A percentile compares a stretch with the other conserved stretches of the same genome.
phyloP scores from a whole-genome alignment of 2,113 vertebrate genomes.

The Lichenostomus cassidix region DNA sequence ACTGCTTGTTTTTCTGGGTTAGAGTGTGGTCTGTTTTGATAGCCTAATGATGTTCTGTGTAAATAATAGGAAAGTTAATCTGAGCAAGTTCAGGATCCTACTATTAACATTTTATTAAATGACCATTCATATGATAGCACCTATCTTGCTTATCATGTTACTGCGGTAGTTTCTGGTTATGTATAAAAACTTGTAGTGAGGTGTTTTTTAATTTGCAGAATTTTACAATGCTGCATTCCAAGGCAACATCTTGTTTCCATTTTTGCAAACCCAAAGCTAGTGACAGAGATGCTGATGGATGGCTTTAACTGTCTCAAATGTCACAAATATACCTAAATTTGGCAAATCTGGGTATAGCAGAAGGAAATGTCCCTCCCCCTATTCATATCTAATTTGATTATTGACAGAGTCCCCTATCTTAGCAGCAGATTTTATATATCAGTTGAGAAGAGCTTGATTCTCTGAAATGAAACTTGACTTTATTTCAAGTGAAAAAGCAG shows the following conservation, averaged over 20 bases:
- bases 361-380: slow-evolving; percentile 41
- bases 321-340: slow-evolving; percentile 49
- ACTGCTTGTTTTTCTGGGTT: slow-evolving; percentile 65
- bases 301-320: slow-evolving; percentile 50
- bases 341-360: slow-evolving; percentile 17
- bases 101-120: slow-evolving; percentile 52
- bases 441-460: neutral
- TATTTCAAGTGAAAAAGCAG: slow-evolving; percentile 37
- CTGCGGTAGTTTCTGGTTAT: neutral
- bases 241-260: slow-evolving; percentile 56
- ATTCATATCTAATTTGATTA: slow-evolving; percentile 51
- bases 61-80: slow-evolving; percentile 63
- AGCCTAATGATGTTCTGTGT: slow-evolving; percentile 60
- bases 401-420: neutral
- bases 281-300: slow-evolving; percentile 58
- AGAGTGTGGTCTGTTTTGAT: slow-evolving; percentile 68
- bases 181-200: neutral
- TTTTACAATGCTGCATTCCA: slow-evolving; percentile 3
- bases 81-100: slow-evolving; percentile 8
- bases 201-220: neutral
- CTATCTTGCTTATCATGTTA: neutral
- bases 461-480: slow-evolving; percentile 2
- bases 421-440: slow-evolving; percentile 37
- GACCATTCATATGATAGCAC: neutral
- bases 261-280: slow-evolving; percentile 18